A percentile compares a stretch with the other conserved stretches of the same genome.
These are phyloP conservation scores for Zingel zingel DNA, from an alignment of 2,113 vertebrate species.

Conservation along the genomic window DNA sequence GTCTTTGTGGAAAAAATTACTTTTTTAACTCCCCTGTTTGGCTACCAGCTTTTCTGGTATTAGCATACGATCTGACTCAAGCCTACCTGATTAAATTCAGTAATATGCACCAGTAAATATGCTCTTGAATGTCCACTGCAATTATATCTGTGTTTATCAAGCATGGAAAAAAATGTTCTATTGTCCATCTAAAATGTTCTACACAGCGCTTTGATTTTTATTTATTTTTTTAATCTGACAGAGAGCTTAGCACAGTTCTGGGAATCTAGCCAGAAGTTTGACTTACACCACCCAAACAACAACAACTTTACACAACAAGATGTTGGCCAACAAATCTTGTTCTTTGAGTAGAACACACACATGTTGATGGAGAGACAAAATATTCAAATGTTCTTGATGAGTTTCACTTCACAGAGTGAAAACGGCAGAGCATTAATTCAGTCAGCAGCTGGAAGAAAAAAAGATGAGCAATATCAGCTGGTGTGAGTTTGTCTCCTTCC, in stretches of 20 bases:
- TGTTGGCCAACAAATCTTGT: slow-evolving; percentile 43
- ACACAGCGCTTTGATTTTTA: slow-evolving; percentile 24
- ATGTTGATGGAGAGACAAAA: slow-evolving; percentile 43
- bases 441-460: slow-evolving; percentile 33
- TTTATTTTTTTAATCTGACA: slow-evolving; percentile 22
- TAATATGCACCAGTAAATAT: neutral
- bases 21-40: slow-evolving; percentile 19
- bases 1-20: slow-evolving; percentile 19
- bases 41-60: slow-evolving; percentile 3
- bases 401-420: slow-evolving; percentile 33
- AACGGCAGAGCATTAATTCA: slow-evolving; percentile 29
- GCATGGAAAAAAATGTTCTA: slow-evolving; percentile 14
- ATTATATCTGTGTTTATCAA: slow-evolving; percentile 20
- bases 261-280: slow-evolving; percentile 64
- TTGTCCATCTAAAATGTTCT: slow-evolving; percentile 14
- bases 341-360: slow-evolving; percentile 38
- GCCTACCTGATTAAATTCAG: slow-evolving; percentile 19
- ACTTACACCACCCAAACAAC: slow-evolving; percentile 50
- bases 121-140: neutral
- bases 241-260: slow-evolving; percentile 54
- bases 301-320: slow-evolving; percentile 41
- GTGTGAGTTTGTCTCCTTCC: slow-evolving; percentile 2
- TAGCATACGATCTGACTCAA: slow-evolving; percentile 12
- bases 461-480: slow-evolving; percentile 15
- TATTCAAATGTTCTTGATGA: slow-evolving; percentile 26